Conservation (phyloP, 1,140 invertebrate species). For the Bombus balteatus region DNA sequence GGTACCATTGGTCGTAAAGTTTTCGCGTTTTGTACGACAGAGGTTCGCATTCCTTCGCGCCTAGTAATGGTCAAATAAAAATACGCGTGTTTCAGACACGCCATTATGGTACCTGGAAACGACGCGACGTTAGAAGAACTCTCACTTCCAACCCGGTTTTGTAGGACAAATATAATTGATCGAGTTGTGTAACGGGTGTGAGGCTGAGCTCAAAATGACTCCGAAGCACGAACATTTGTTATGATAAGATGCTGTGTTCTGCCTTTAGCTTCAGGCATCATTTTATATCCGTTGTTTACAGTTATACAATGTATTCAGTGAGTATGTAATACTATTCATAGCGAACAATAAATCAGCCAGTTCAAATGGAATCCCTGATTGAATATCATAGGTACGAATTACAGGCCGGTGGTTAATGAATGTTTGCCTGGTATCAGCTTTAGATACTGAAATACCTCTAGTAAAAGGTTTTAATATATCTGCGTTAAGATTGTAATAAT, state of each 20-base stretch:
- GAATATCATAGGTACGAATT: too few species aligned
- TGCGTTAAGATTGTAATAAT: neutral
- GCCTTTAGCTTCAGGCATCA: neutral
- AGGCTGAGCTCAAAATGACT: conserved; percentile 12
- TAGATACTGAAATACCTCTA: neutral
- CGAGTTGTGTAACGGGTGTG: conserved; percentile 29
- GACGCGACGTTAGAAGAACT: conserved; percentile 22
- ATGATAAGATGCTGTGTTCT: neutral
- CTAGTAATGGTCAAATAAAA: conserved; percentile 19
- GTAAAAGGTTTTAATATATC: neutral
- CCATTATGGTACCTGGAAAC: conserved; percentile 24
- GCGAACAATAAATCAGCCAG: neutral
- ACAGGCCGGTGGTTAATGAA: too few species aligned
- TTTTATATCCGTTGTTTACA: conserved; percentile 3
- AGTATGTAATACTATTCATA: neutral
- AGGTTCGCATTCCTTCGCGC: neutral
- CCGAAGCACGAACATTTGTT: conserved; percentile 8
- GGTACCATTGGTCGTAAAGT: conserved; percentile 24
- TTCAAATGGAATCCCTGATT: neutral
- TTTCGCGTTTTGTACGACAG: conserved; percentile 4
- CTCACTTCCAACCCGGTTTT: conserved; percentile 38
- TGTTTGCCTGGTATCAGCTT: neutral
- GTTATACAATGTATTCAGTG: neutral
- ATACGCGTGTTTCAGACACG: conserved; percentile 4
- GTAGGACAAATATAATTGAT: conserved; percentile 44